Conservation (phyloP, 2,888 invertebrate species). For the Ditylenchus weischeri region DNA sequence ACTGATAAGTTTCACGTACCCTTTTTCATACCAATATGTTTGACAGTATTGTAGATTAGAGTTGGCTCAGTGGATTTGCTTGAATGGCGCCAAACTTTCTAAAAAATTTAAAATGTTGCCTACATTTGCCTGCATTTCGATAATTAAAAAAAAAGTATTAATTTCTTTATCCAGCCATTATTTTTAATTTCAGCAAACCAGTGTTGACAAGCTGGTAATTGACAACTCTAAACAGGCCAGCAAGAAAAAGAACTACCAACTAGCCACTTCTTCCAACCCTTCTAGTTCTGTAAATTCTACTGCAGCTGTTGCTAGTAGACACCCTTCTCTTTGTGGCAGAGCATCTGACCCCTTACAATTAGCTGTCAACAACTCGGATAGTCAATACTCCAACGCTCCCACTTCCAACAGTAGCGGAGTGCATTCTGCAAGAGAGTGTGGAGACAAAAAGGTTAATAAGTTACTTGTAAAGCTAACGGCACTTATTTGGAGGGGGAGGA, state of each 20-base stretch:
- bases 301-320: conserved; percentile 10
- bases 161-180: no score
- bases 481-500: no score
- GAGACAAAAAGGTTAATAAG: conserved; percentile 14
- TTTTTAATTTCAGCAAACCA: conserved; percentile 46
- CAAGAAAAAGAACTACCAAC: conserved; percentile 42
- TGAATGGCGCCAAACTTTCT: no score
- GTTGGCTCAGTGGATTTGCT: no score
- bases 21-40: no score
- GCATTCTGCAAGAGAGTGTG: neutral
- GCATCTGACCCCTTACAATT: conserved; percentile 25
- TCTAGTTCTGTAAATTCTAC: conserved; percentile 20
- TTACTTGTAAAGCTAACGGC: neutral
- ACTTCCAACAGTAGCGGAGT: neutral
- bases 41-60: no score
- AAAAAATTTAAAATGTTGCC: no score
- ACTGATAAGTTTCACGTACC: no score
- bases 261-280: conserved; percentile 19
- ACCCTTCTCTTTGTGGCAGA: conserved; percentile 27
- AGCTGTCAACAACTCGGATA: neutral
- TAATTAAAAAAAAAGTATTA: no score
- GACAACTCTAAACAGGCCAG: conserved; percentile 49
- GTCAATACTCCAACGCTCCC: neutral
- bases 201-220: conserved; percentile 55
- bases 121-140: no score